A percentile compares a stretch with the other conserved stretches of the same genome.
Conservation (phyloP, 37 sponge, comb jelly and placozoan genomes). For the Chondrilla cf. caribensis region DNA sequence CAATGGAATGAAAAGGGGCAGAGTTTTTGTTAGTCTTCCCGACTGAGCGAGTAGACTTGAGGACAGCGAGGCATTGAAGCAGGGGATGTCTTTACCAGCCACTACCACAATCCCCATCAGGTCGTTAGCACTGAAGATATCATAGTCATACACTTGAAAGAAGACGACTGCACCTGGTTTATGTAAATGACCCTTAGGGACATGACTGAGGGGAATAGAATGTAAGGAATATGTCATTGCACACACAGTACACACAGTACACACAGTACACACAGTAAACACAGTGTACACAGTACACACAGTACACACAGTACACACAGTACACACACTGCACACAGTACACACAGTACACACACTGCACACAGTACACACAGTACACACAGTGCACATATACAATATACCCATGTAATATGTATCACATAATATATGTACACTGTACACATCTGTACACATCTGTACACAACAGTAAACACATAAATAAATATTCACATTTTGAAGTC, state of each 20-base stretch:
- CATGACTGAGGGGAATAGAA: not conserved
- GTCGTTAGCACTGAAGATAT: not conserved
- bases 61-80: not conserved
- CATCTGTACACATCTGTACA: not conserved
- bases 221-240: not conserved
- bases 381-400: no score
- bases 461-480: not conserved
- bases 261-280: not conserved
- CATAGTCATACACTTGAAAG: not conserved
- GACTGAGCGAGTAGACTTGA: no score
- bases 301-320: slow-evolving; percentile 21
- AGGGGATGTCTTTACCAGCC: not conserved
- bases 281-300: not conserved
- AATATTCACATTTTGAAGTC: not conserved
- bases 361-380: not conserved
- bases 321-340: slow-evolving; percentile 17
- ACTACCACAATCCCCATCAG: not conserved
- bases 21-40: not conserved
- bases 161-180: not conserved
- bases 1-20: not conserved
- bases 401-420: not conserved
- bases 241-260: not conserved
- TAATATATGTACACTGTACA: not conserved
- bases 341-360: not conserved
- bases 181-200: not conserved